Percentiles rank a stretch among this genome's conserved stretches.
These are phyloP conservation scores for Drosophila lacteicornis DNA, from an alignment of 1,140 invertebrate species.

Conservation along the genomic window DNA sequence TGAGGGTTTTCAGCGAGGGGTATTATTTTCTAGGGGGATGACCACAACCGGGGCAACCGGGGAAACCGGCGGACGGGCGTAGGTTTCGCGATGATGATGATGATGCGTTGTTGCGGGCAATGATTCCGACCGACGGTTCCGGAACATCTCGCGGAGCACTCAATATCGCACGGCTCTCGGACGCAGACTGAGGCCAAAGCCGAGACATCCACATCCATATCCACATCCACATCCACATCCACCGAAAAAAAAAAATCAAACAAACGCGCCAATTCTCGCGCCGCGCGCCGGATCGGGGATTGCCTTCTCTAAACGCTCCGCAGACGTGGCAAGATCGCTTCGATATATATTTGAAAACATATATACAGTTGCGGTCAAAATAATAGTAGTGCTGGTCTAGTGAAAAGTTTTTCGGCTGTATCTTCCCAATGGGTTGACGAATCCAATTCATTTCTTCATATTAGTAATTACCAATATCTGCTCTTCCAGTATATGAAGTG, in stretches of 20 bases:
- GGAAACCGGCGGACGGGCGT: slow-evolving; percentile 3
- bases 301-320: slow-evolving; percentile 44
- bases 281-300: slow-evolving; percentile 23
- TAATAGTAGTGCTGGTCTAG: too few species aligned
- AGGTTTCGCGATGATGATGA: slow-evolving; percentile 25
- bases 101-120: slow-evolving; percentile 2
- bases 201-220: slow-evolving; percentile 26
- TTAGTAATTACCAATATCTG: too few species aligned
- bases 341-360: background rate
- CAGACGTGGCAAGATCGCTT: slow-evolving; percentile 45
- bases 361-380: too few species aligned
- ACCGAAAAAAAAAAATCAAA: slow-evolving; percentile 22
- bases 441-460: too few species aligned
- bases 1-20: slow-evolving; percentile 1
- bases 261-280: slow-evolving; percentile 47
- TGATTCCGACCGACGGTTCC: slow-evolving; percentile 47
- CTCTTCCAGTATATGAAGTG: too few species aligned
- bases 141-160: slow-evolving; percentile 64
- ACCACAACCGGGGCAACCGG: too few species aligned
- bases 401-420: too few species aligned
- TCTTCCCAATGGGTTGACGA: too few species aligned
- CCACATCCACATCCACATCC: slow-evolving; percentile 7
- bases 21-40: background rate
- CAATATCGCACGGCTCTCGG: slow-evolving; percentile 70
- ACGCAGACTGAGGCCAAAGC: slow-evolving; percentile 63